These are phyloP conservation scores for Aegotheles bennettii DNA, from an alignment of 2,113 vertebrate genomes.

Conservation along the genomic window DNA sequence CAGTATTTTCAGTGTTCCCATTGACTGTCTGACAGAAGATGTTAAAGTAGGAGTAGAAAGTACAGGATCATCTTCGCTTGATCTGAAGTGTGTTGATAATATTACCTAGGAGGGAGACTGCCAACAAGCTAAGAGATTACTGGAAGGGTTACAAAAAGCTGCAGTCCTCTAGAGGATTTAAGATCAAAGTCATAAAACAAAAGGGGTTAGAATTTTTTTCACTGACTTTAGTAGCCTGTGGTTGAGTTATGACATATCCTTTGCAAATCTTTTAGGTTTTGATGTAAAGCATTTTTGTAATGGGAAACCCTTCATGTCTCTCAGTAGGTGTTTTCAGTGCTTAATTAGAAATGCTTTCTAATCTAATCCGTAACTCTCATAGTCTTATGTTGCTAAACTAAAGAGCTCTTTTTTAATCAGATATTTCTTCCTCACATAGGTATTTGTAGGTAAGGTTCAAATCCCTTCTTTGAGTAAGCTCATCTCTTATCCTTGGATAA, in stretches of 20 bases:
- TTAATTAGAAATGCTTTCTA: background rate
- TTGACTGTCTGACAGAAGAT: background rate
- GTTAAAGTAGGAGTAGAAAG: background rate
- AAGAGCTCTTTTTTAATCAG: background rate
- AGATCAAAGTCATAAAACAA: slow-evolving; percentile 4
- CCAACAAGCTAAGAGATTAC: background rate
- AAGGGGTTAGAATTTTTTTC: background rate
- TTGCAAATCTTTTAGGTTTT: slow-evolving; percentile 5
- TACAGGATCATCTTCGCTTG: background rate
- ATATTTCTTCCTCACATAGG: background rate
- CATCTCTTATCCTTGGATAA: too few relatives aligned
- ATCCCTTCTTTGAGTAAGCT: background rate
- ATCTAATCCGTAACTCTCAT: background rate
- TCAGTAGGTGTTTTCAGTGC: background rate
- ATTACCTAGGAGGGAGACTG: background rate
- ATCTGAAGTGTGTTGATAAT: background rate
- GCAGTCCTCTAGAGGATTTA: background rate
- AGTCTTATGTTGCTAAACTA: background rate
- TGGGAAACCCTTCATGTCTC: background rate
- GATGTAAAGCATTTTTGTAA: background rate
- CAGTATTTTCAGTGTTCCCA: background rate
- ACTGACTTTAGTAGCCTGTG: background rate
- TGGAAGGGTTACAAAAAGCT: background rate
- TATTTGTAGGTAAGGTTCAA: background rate
- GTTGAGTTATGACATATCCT: background rate